Conservation (phyloP, 2,113 vertebrate species). For the Hippotragus niger region DNA sequence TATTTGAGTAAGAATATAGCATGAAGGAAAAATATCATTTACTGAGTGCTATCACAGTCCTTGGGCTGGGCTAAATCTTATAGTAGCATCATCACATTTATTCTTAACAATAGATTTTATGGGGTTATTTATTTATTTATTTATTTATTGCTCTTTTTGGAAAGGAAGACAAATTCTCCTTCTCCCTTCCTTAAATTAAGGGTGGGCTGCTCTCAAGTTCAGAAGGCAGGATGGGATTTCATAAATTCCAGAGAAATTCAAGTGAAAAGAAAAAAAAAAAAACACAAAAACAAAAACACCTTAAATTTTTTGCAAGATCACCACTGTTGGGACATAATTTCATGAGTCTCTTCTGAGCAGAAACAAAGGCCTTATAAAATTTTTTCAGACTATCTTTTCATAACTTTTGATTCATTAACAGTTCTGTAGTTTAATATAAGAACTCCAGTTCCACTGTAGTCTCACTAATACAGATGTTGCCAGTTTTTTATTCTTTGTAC, state of each 20-base stretch:
- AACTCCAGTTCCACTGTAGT: background rate
- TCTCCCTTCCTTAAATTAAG: background rate
- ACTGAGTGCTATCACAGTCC: background rate
- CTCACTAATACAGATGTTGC: background rate
- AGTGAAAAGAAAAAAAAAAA: background rate
- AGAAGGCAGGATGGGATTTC: background rate
- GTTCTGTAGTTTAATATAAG: background rate
- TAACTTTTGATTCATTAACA: background rate
- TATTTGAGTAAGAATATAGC: background rate
- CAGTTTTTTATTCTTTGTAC: background rate
- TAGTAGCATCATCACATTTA: background rate
- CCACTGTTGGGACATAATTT: background rate
- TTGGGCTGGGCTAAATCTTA: background rate
- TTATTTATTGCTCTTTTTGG: background rate
- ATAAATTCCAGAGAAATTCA: background rate
- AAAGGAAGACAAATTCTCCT: background rate
- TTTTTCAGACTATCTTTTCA: background rate
- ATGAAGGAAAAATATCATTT: background rate
- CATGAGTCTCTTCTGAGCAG: background rate
- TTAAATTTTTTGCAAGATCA: background rate
- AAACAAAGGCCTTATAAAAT: background rate
- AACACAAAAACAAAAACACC: background rate
- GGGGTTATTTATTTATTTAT: fast-evolving
- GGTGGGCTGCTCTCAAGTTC: fast-evolving
- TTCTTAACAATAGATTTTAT: background rate